Percentiles rank a stretch among this genome's conserved stretches.
These are phyloP conservation scores for Slavum lentiscoides DNA, from an alignment of 2,888 invertebrate species.

Conservation along the genomic window DNA sequence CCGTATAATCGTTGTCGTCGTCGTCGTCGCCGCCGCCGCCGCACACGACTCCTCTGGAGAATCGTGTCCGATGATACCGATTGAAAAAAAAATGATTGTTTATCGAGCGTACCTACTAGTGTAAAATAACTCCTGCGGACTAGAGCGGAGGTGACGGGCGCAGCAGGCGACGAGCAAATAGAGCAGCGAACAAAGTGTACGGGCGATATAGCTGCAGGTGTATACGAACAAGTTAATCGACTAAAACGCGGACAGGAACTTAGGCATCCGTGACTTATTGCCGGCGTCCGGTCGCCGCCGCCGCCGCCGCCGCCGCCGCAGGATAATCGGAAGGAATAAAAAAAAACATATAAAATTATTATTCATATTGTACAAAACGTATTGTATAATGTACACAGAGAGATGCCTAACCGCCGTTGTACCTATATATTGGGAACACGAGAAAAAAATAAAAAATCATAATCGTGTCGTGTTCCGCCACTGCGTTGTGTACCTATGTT, in stretches of 20 bases:
- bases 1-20: neutral
- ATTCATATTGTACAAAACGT: neutral
- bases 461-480: too few relatives aligned
- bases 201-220: too few relatives aligned
- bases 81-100: too few relatives aligned
- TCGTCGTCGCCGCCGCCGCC: neutral
- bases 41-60: neutral
- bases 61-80: too few relatives aligned
- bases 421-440: too few relatives aligned
- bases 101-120: too few relatives aligned
- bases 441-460: too few relatives aligned
- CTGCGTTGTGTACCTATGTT: too few relatives aligned
- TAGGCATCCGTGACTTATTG: slow-evolving; percentile 49
- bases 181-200: too few relatives aligned
- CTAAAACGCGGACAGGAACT: slow-evolving; percentile 22
- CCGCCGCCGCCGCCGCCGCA: slow-evolving; percentile 43
- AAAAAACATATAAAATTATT: neutral
- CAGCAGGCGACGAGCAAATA: too few relatives aligned
- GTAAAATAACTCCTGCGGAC: too few relatives aligned
- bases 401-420: neutral
- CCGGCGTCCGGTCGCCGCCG: slow-evolving; percentile 37
- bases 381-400: neutral
- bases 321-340: slow-evolving; percentile 34
- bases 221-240: slow-evolving; percentile 15
- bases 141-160: too few relatives aligned